A percentile compares a stretch with the other conserved stretches of the same genome.
phyloP scores from a whole-genome alignment of 2,113 vertebrate genomes.

The Mormoops blainvillei region DNA sequence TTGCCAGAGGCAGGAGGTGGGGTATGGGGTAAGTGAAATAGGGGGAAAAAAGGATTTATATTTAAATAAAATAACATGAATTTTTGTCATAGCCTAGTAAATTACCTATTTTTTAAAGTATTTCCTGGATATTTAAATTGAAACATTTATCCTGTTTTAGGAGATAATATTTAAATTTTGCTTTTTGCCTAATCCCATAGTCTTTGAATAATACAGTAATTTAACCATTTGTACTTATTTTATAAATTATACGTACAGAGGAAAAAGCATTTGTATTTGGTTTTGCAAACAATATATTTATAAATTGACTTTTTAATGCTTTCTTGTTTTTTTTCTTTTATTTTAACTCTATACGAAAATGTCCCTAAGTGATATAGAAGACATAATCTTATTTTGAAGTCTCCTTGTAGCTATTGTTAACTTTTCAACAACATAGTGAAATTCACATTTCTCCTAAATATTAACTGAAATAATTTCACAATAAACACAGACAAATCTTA shows the following conservation, averaged over 20 bases:
- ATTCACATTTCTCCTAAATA: neutral
- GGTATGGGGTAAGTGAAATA: neutral
- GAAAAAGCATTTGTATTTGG: neutral
- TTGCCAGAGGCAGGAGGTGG: neutral
- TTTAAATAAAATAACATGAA: neutral
- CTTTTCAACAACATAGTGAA: neutral
- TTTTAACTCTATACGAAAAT: neutral
- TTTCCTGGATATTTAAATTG: neutral
- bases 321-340: neutral
- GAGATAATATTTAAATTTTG: neutral
- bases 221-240: neutral
- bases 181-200: neutral
- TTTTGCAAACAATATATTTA: neutral
- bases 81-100: neutral
- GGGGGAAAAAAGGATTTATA: neutral
- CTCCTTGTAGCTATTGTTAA: neutral
- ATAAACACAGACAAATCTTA: neutral
- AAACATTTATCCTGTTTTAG: neutral
- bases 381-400: constrained; percentile 22
- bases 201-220: neutral
- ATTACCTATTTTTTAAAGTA: neutral
- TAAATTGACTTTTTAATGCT: neutral
- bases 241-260: neutral
- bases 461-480: neutral
- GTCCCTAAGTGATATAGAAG: neutral